Base-by-base conservation (phyloP, 2,113 vertebrate species). In the Dissostichus mawsoni region DNA sequence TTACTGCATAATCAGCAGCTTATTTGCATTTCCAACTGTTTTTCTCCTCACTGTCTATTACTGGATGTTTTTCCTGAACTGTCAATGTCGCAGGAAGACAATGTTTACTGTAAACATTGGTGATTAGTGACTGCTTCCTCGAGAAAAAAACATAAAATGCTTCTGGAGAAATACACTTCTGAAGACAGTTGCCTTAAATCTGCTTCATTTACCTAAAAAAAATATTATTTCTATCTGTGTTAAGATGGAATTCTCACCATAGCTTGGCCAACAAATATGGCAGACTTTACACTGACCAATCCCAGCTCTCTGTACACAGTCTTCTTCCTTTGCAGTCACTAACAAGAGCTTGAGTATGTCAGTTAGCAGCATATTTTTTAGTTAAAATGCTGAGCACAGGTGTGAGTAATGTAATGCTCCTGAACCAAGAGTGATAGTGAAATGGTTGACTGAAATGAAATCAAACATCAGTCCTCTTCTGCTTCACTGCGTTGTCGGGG, bases 41-140 rank as follows among this genome's bases (percentile, higher is more conserved):
- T 52, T 29, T 44, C n/a, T 25, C 12, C 11, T 47, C 51, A 5
- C 67, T 52, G 29, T 17, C 13, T 57, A 2, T 50, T 12, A 20
- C 8, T n/a, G 18, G 69, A 72, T 58, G 61, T 71, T 72, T 72
- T 57, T 66, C 62, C 20, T 25, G 20, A 74, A 33, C 78, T 20
- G 62, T 73, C 78, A 51, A 16, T 36, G 57, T 73, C 57, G 36
- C 25, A 14, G 20, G 11, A n/a, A 58, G 51, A 53, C 8, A n/a
- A 12, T 66, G 52, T 80, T 80, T 47, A 36, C 70, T 18, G 41
- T 56, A 62, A 68, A 81, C 36, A 23, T 11, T 29, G 50, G 51
- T 70, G 80, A 81, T 81, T 65, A 70, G 73, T 33, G 57, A 51
- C 44, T 41, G 36, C 5, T 45, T n/a, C 25, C 59, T 53, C 57